Evolutionary conservation across 2,888 invertebrate species (phyloP).

Genomic region (Eubasilissa splendida): DNA sequence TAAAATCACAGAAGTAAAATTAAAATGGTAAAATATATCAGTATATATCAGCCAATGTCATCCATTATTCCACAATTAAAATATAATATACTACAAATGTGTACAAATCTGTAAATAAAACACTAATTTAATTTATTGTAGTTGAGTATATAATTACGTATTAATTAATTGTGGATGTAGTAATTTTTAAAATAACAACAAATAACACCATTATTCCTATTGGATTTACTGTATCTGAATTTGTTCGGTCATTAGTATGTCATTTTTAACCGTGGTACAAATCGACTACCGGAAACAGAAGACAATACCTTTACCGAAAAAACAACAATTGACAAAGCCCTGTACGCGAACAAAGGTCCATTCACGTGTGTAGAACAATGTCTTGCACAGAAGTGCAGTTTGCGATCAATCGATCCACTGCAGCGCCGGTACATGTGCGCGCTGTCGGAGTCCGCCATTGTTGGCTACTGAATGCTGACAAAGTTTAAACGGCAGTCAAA

Average conservation of each 20-base stretch:
- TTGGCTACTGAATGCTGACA: constrained; percentile 4
- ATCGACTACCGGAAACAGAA: constrained; percentile 18
- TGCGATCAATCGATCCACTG: constrained; percentile 27
- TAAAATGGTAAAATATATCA: too few relatives aligned
- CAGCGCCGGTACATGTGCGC: constrained; percentile 8
- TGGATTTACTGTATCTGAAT: too few relatives aligned
- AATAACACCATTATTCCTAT: too few relatives aligned
- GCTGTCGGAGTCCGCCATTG: constrained; percentile 4
- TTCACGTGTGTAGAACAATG: constrained; percentile 22
- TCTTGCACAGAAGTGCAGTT: constrained; percentile 30
- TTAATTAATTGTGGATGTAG: too few relatives aligned
- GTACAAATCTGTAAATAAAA: too few relatives aligned
- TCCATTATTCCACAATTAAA: too few relatives aligned
- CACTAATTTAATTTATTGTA: too few relatives aligned
- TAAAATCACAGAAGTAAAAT: too few relatives aligned
- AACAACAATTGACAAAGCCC: constrained; percentile 24
- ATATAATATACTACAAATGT: too few relatives aligned
- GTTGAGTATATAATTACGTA: too few relatives aligned
- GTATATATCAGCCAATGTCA: too few relatives aligned
- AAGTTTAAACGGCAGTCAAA: constrained; percentile 8
- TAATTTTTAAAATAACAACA: too few relatives aligned
- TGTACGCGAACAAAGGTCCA: constrained; percentile 17
- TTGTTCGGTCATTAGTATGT: constrained; percentile 9
- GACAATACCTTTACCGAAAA: constrained; percentile 26
- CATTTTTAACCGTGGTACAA: constrained; percentile 5